Conservation (phyloP, 1,140 invertebrate genomes). For the Oedothorax gibbosus region DNA sequence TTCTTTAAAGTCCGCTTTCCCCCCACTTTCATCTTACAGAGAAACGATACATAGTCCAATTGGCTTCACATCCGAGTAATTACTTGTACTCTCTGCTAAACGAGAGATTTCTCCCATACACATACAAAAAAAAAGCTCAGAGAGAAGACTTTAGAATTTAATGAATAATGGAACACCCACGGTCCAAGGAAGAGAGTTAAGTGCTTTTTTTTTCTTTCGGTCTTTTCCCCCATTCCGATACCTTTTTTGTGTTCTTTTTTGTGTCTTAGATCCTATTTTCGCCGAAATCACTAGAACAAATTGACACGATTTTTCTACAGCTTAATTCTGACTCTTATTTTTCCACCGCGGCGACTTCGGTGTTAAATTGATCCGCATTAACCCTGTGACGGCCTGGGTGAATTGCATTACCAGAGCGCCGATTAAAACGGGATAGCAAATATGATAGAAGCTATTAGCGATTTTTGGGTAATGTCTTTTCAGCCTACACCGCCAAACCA, state of each 20-base stretch:
- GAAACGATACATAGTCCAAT: constrained; percentile 54
- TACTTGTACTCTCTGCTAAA: constrained; percentile 60
- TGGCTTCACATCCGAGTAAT: constrained; percentile 61
- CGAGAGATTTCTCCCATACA: constrained; percentile 41
- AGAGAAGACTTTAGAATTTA: constrained; percentile 58
- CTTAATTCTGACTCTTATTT: constrained; percentile 59
- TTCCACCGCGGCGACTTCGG: constrained; percentile 36
- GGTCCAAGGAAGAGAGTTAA: constrained; percentile 51
- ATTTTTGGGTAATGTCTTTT: constrained; percentile 44
- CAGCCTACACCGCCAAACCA: constrained; percentile 1
- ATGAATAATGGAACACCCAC: constrained; percentile 59
- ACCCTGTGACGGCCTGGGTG: constrained; percentile 20
- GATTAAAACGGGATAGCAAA: constrained; percentile 57
- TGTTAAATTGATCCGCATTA: constrained; percentile 60
- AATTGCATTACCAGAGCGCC: constrained; percentile 44
- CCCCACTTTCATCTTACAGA: constrained; percentile 7
- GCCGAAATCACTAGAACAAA: constrained; percentile 61
- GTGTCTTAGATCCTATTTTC: constrained; percentile 48
- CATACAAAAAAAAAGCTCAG: constrained; percentile 15
- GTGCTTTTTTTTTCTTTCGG: constrained; percentile 51
- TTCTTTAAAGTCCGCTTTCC: constrained; percentile 9
- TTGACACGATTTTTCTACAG: constrained; percentile 62
- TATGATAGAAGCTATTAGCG: constrained; percentile 58
- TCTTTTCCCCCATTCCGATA: constrained; percentile 14
- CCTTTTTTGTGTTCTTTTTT: constrained; percentile 1